Evolutionary conservation across 2,113 vertebrate species (phyloP), one percentile per base, ranked within the genome.

Genomic region (Corvus hawaiiensis): DNA sequence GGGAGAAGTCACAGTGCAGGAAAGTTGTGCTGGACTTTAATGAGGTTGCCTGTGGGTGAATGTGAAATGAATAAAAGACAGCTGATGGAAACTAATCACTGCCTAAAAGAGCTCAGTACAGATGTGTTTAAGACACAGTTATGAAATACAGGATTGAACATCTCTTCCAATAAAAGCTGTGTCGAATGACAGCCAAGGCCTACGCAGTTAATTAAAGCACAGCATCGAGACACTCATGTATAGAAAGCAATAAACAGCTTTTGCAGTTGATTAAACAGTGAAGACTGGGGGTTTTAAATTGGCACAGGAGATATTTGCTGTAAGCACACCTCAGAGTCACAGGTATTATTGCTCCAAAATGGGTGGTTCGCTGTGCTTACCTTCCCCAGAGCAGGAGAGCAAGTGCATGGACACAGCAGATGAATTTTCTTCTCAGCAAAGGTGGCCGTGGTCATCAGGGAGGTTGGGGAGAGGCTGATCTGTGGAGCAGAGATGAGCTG

Each of bases 201-300:
- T 3, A 72, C 3, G 30, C 68, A n/a, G 88, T 92, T 92, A 96
- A 95, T 95, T 91, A 91, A 92, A 89, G 86, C 3, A 0, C 3
- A 2, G 66, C 13, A 0, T 52, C 58, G 76, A 94, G 96, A 96
- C 73, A 12, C 18, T 96, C 63, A 16, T 55, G 28, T 67, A 63
- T 13, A 35, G 78, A 87, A 89, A 87, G 84, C 89, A 96, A 95
- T 95, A 93, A 95, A 94, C 74, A 94, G 54, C 51, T 90, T 87
- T 51, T 89, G 84, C 74, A 87, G 77, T 87, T 94, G 90, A 95
- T 96, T 95, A 95, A 94, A 89, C 68, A 88, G 55, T 2, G 11
- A 67, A 39, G 72, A 30, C 64, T 86, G 78, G 20, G 46, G 17
- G 24, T 75, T 94, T 86, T 44, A 56, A 91, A 77, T 26, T 44